Percentiles rank a stretch among this genome's conserved stretches.
phyloP scores from a whole-genome alignment of 1,140 invertebrate species.

The Globodera rostochiensis region DNA sequence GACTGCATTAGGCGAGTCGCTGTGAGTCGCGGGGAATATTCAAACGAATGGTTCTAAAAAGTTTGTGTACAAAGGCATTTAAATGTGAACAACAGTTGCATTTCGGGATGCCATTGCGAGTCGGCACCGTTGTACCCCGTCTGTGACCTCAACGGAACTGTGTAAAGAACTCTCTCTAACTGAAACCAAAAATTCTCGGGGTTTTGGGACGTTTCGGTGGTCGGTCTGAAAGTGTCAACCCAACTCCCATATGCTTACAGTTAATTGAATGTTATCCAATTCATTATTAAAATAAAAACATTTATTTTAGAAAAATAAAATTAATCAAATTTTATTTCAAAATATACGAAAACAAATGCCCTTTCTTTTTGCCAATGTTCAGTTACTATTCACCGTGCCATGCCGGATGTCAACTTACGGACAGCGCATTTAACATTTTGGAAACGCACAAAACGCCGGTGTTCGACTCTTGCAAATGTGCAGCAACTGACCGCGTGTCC shows the following conservation, averaged over 20 bases:
- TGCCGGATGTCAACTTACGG: constrained; percentile 58
- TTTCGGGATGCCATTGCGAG: constrained; percentile 58
- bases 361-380: neutral
- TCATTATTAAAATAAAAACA: too few relatives aligned
- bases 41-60: neutral
- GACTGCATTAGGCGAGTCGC: constrained; percentile 39
- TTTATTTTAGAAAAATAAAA: too few relatives aligned
- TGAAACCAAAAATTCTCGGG: too few relatives aligned
- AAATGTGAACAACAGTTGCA: constrained; percentile 39
- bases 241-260: too few relatives aligned
- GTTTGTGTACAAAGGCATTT: neutral
- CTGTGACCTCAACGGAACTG: constrained; percentile 49
- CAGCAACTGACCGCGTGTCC: constrained; percentile 22
- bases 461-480: constrained; percentile 41
- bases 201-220: too few relatives aligned
- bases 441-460: constrained; percentile 40
- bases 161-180: constrained; percentile 23
- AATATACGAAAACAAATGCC: too few relatives aligned
- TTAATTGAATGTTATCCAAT: too few relatives aligned
- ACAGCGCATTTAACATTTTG: constrained; percentile 32
- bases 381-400: constrained; percentile 60
- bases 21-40: constrained; percentile 16
- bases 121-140: constrained; percentile 59
- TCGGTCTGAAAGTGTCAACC: too few relatives aligned
- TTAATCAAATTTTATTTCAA: too few relatives aligned